A percentile compares a stretch with the other conserved stretches of the same genome.
These are phyloP conservation scores for Ambastaia sidthimunki DNA, from an alignment of 2,797 vertebrate species.

Conservation along the genomic window DNA sequence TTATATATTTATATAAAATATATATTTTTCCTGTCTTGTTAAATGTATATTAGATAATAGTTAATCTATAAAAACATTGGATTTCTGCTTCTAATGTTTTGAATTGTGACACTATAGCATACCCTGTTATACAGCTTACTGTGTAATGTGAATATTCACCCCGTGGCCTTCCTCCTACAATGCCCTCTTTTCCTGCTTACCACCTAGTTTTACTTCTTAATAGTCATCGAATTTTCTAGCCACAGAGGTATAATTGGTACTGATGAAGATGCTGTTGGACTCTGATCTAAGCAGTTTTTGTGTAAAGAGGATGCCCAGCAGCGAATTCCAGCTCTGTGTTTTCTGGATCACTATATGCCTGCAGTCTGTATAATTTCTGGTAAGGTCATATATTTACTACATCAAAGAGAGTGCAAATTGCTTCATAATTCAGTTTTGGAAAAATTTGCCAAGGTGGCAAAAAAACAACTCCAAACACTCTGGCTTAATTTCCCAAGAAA, in stretches of 20 bases:
- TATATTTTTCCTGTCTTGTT: too few relatives aligned
- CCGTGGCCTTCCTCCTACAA: slow-evolving; percentile 65
- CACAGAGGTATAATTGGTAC: slow-evolving; percentile 76
- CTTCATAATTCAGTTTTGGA: slow-evolving; percentile 81
- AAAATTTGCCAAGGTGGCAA: slow-evolving; percentile 78
- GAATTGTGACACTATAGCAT: background rate
- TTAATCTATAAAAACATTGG: background rate
- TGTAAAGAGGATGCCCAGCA: slow-evolving; percentile 70
- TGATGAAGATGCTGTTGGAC: slow-evolving; percentile 75
- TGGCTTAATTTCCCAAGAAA: slow-evolving; percentile 78
- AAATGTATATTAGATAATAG: background rate
- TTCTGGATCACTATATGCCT: slow-evolving; percentile 64
- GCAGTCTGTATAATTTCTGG: slow-evolving; percentile 71
- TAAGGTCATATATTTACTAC: slow-evolving; percentile 74
- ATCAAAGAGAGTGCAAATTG: slow-evolving; percentile 81
- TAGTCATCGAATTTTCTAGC: slow-evolving; percentile 79
- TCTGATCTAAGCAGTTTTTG: slow-evolving; percentile 78
- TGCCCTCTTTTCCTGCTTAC: slow-evolving; percentile 72
- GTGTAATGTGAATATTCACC: slow-evolving; percentile 4
- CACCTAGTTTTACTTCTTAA: slow-evolving; percentile 70
- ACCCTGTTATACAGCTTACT: background rate
- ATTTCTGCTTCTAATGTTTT: background rate
- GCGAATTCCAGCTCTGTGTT: slow-evolving; percentile 69
- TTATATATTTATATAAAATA: too few relatives aligned
- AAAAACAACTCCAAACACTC: slow-evolving; percentile 65